These are phyloP conservation scores for Empis livida DNA, from an alignment of 2,888 invertebrate genomes.

Conservation along the genomic window DNA sequence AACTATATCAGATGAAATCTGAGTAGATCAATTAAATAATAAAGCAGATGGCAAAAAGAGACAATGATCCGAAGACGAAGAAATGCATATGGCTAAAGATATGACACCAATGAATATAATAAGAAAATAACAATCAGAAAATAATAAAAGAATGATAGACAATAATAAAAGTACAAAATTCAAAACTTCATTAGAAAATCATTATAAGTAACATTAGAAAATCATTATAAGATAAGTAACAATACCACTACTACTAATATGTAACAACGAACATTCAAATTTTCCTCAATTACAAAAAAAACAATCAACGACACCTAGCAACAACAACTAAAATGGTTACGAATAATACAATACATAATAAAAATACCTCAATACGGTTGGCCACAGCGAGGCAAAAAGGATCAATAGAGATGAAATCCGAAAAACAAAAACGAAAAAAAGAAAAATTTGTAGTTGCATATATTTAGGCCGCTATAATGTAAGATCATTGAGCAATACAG, in stretches of 20 bases:
- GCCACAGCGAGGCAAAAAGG: background rate
- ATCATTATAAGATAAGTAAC: too few species aligned
- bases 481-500: background rate
- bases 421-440: background rate
- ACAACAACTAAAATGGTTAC: too few species aligned
- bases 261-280: too few species aligned
- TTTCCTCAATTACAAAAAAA: too few species aligned
- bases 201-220: too few species aligned
- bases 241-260: too few species aligned
- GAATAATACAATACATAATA: background rate
- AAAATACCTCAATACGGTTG: background rate
- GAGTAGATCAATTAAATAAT: background rate
- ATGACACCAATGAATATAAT: too few species aligned
- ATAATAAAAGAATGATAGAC: too few species aligned
- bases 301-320: too few species aligned
- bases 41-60: background rate
- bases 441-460: background rate
- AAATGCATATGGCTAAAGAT: background rate
- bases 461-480: background rate
- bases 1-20: background rate
- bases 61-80: background rate
- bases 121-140: too few species aligned
- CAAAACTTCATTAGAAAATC: too few species aligned
- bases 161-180: too few species aligned
- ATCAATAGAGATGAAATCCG: background rate